Percentiles rank a stretch among this genome's conserved stretches.
These are phyloP conservation scores for Cacatua alba DNA, from an alignment of 2,113 vertebrate genomes.

Conservation along the genomic window DNA sequence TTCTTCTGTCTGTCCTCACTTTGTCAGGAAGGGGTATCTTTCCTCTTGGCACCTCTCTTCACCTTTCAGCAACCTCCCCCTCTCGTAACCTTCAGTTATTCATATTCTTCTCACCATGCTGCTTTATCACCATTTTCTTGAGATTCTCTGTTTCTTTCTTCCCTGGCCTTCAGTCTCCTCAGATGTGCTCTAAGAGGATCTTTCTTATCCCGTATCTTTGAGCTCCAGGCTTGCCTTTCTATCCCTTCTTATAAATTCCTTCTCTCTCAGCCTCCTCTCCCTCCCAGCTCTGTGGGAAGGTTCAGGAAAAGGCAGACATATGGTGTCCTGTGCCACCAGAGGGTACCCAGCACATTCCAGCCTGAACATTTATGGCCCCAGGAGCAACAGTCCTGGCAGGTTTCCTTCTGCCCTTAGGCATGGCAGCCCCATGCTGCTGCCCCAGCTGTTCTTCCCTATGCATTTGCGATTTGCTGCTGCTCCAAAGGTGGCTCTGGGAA, in stretches of 20 bases:
- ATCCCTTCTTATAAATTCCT: neutral
- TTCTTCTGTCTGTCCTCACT: constrained; percentile 41
- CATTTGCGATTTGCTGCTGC: neutral
- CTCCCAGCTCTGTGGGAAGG: neutral
- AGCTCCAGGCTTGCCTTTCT: constrained; percentile 13
- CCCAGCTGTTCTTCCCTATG: accelerated
- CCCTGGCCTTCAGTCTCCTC: neutral
- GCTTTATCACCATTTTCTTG: constrained; percentile 43
- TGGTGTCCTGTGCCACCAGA: neutral
- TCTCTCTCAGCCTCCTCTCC: neutral
- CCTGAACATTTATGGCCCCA: neutral
- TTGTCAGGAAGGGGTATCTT: constrained; percentile 6
- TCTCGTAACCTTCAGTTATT: neutral
- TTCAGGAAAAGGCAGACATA: neutral
- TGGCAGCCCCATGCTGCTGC: neutral
- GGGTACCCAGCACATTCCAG: neutral
- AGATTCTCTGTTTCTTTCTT: constrained; percentile 29
- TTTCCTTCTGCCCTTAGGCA: neutral
- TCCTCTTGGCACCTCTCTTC: neutral
- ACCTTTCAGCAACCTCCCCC: constrained; percentile 24
- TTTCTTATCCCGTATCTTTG: neutral
- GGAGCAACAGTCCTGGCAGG: neutral
- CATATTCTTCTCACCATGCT: constrained; percentile 30
- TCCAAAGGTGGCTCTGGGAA: neutral
- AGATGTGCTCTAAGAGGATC: constrained; percentile 19